Base-by-base conservation (phyloP, 2,888 invertebrate species). In the Polyploca ridens region DNA sequence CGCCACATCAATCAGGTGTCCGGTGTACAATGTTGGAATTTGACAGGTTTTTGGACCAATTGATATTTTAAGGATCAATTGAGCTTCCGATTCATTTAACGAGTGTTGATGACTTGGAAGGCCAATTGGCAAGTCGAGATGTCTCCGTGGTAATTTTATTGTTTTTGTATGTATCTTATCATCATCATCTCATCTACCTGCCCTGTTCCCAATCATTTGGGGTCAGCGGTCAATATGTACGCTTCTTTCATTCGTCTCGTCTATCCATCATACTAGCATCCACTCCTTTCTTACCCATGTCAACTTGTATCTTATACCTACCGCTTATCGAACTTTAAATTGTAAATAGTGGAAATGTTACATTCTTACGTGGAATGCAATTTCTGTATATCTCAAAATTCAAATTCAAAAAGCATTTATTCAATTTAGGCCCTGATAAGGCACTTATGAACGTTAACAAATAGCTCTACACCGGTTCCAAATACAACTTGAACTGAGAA, bases 21-120 rank as follows among this genome's bases (percentile, higher is more conserved):
- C 16, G 41, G 10, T 41, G 41, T 41, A 8, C 1, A 46, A 46
- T 6, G n/a, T 60, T 60, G 38, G 19, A 41, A 11, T 16, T 38
- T 11, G 38, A 19, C 41, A 44, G 5, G 19, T 11, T 27, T 27
- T 19, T 38, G 16, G 41, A 19, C 61, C 19, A 61, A 41, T 61
- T 61, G 61, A 61, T 44, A 61, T 35, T 44, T 27, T 13, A 41
- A 44, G 27, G 61, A 27, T 61, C 61, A 61, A 44, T 61, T 61
- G 1, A 41, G 19, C 1, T 16, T 14, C 7, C 44, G 41, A 61
- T 41, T 61, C 11, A 61, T 61, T 61, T 3, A 61, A 54, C 10
- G 54, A 19, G 19, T 61, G 44, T 19, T 27, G 14, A 59, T 35
- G 38, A n/a, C 54, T 54, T n/a, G 41, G 5, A 61, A 61, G 41